phyloP scores from a whole-genome alignment of 2,113 vertebrate species.

The Ictalurus furcatus region DNA sequence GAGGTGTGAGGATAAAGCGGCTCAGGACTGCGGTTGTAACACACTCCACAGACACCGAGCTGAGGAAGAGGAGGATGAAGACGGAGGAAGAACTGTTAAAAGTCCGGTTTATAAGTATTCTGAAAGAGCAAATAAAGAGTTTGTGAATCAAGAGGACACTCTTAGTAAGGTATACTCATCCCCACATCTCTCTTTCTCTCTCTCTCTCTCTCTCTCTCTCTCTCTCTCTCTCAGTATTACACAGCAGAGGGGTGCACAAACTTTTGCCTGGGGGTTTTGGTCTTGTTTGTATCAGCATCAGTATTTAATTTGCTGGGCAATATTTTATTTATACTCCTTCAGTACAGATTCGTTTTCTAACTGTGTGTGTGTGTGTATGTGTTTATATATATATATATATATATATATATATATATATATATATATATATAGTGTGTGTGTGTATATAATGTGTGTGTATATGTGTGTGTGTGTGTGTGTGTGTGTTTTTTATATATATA shows the following conservation, averaged over 20 bases:
- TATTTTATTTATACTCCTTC: not conserved
- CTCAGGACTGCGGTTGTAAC: constrained; percentile 69
- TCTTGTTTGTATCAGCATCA: not conserved
- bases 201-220: not conserved
- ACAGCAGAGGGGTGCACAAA: not conserved
- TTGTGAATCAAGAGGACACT: not conserved
- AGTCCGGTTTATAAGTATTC: constrained; percentile 66
- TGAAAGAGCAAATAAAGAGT: constrained; percentile 48
- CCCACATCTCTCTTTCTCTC: not conserved
- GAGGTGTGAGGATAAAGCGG: not conserved
- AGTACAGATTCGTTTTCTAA: not conserved
- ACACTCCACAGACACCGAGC: constrained; percentile 28
- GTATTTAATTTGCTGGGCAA: not conserved
- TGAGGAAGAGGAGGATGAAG: not conserved
- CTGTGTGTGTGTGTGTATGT: not conserved
- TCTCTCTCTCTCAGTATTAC: not conserved
- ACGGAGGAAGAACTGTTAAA: not conserved
- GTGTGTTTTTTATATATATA: not conserved
- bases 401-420: not conserved
- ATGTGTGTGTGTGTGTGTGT: not conserved
- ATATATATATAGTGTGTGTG: not conserved
- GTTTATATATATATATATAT: too few relatives aligned
- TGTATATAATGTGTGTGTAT: constrained; percentile 5
- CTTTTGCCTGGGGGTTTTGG: not conserved
- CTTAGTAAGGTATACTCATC: constrained; percentile 55